Evolutionary conservation across 2,888 invertebrate species (phyloP), one percentile per base, ranked within the genome.

Genomic region (Synergus laeviventris): DNA sequence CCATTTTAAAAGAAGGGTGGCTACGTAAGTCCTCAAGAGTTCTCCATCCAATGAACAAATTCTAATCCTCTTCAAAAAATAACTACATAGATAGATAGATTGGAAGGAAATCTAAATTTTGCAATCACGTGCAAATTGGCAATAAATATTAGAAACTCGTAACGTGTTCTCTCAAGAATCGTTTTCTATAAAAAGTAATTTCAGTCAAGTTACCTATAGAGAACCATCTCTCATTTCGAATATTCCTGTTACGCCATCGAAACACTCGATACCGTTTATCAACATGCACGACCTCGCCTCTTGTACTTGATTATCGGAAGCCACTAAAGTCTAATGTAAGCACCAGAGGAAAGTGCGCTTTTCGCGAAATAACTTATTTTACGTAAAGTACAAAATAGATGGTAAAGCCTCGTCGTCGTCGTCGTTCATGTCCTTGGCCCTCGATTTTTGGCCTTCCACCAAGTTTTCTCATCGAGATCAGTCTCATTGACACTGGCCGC

Each of bases 361-460:
- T 70, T 70, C 11, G 45, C n/a, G 31, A 31, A 49, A 24, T 42
- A 42, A 7, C 24, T 31, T n/a, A 49, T 31, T 31, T 49, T 31
- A 8, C 2, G 7, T 66, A 21, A 42, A 42, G 31, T 49, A 45
- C 31, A 31, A 24, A 54, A 31, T 64, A 49, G 11, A 74, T 45
- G 36, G 18, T 62, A 18, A n/a, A 62, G 62, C 61, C 18, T 54
- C 73, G 79, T 31, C 31, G 31, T 31, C 24, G 24, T 24, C 31
- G 31, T 31, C 31, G 31, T 31, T 31, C 31, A 42, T 66, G 79
- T 70, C 79, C 79, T 79, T 81, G 79, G 79, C 74, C 79, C 78
- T 76, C 66, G 76, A 75, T 75, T 73, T 77, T 83, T 79, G 81
- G 78, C 81, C 81, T 81, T 78, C 81, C 74, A 76, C 80, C 83